These are phyloP conservation scores for Caenorhabditis imperialis DNA, from an alignment of 2,888 invertebrate species.

Conservation along the genomic window DNA sequence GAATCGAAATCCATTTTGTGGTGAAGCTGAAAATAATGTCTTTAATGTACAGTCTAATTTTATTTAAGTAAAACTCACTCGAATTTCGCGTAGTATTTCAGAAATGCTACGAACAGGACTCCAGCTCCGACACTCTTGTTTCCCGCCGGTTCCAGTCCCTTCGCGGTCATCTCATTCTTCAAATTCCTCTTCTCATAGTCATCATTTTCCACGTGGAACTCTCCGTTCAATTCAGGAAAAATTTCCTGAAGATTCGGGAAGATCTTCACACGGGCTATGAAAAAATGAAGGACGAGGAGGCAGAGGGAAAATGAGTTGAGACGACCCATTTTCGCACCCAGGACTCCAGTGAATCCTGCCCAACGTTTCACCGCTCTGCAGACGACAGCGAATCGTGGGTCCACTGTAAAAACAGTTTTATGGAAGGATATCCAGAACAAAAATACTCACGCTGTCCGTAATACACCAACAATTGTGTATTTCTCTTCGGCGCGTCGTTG, in stretches of 20 bases:
- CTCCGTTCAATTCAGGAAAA: conserved; percentile 15
- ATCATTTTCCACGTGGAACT: background rate
- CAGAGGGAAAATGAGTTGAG: conserved; percentile 19
- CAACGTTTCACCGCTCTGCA: conserved; percentile 20
- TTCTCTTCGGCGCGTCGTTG: conserved; percentile 17
- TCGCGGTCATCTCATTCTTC: conserved; percentile 1
- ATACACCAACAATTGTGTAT: conserved; percentile 20
- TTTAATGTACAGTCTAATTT: too few species aligned
- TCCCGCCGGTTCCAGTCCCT: background rate
- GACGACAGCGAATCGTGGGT: conserved; percentile 1
- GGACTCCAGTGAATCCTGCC: conserved; percentile 8
- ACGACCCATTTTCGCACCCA: background rate
- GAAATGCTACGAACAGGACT: conserved; percentile 3
- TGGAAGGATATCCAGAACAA: too few species aligned
- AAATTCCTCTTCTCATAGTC: conserved; percentile 8
- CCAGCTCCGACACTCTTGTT: conserved; percentile 1
- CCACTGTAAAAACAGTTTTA: conserved; percentile 22
- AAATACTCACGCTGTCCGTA: conserved; percentile 24
- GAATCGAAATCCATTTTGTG: conserved; percentile 6
- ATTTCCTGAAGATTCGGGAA: conserved; percentile 13
- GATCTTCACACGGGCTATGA: background rate
- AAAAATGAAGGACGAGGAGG: conserved; percentile 4
- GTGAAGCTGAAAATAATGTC: conserved; percentile 10
- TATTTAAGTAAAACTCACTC: conserved; percentile 16
- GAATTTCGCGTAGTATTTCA: conserved; percentile 13